A percentile compares a stretch with the other conserved stretches of the same genome.
phyloP scores from a whole-genome alignment of 2,888 invertebrate species.

The Nemapogon koenigi region DNA sequence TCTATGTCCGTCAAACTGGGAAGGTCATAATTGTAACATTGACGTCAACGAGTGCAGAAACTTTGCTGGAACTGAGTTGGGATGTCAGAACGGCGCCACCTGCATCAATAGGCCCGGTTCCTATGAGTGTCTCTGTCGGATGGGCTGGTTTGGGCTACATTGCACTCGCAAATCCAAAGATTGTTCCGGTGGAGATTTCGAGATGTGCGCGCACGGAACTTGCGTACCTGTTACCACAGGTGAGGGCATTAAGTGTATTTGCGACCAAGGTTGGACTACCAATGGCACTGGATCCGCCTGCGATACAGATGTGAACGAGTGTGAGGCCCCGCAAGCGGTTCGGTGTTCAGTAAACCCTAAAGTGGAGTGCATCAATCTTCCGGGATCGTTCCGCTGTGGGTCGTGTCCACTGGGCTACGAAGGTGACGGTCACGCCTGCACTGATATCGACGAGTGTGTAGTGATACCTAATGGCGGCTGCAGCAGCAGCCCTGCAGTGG shows the following conservation, averaged over 20 bases:
- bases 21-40: conserved; percentile 69
- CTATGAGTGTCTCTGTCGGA: conserved; percentile 80
- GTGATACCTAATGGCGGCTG: conserved; percentile 91
- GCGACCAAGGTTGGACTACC: conserved; percentile 88
- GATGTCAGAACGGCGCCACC: conserved; percentile 90
- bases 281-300: conserved; percentile 76
- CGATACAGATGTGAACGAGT: conserved; percentile 87
- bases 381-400: conserved; percentile 88
- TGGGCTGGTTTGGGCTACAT: conserved; percentile 83
- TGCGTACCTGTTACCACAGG: conserved; percentile 72
- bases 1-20: conserved; percentile 77
- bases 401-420: conserved; percentile 86
- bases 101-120: conserved; percentile 82
- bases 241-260: conserved; percentile 78
- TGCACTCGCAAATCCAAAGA: conserved; percentile 78
- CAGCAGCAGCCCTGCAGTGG: conserved; percentile 77
- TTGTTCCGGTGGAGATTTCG: conserved; percentile 74
- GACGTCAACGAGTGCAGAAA: conserved; percentile 90
- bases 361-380: conserved; percentile 88
- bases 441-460: conserved; percentile 89
- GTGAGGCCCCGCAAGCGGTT: conserved; percentile 66
- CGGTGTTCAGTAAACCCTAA: conserved; percentile 82
- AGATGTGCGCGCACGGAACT: conserved; percentile 88
- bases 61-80: conserved; percentile 83
- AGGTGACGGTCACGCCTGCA: conserved; percentile 87